Percentiles rank a stretch among this genome's conserved stretches.
phyloP scores from a whole-genome alignment of 1,140 invertebrate species.

The Berghia stephanieae region DNA sequence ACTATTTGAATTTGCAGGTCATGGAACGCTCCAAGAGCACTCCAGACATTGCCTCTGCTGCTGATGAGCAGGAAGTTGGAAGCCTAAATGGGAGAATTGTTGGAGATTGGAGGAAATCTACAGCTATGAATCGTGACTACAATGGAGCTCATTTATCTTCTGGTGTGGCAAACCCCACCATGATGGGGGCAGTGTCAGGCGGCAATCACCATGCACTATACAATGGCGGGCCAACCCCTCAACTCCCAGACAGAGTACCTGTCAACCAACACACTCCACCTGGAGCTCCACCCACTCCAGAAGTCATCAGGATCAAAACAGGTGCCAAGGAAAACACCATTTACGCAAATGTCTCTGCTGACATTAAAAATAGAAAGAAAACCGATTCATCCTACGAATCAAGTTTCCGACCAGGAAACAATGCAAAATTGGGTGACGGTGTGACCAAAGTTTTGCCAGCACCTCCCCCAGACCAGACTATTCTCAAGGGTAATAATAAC shows the following conservation, averaged over 20 bases:
- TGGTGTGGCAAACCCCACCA: too few relatives aligned
- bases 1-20: slow-evolving; percentile 16
- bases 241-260: slow-evolving; percentile 36
- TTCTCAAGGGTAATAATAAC: not conserved
- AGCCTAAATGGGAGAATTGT: not conserved
- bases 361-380: slow-evolving; percentile 36
- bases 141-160: too few relatives aligned
- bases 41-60: slow-evolving; percentile 45
- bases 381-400: slow-evolving; percentile 55
- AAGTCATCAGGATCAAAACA: slow-evolving; percentile 55
- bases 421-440: slow-evolving; percentile 50
- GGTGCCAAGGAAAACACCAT: slow-evolving; percentile 36
- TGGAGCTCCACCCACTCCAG: slow-evolving; percentile 35
- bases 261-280: slow-evolving; percentile 26
- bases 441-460: slow-evolving; percentile 38
- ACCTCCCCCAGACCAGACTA: slow-evolving; percentile 33
- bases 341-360: slow-evolving; percentile 50
- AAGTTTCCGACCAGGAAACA: slow-evolving; percentile 61
- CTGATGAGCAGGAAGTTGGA: slow-evolving; percentile 5
- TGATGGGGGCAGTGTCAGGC: not conserved
- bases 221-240: not conserved
- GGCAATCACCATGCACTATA: too few relatives aligned
- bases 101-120: not conserved
- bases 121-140: too few relatives aligned
- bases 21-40: slow-evolving; percentile 58